A percentile compares a stretch with the other conserved stretches of the same genome.
Evolutionary conservation across 2,888 invertebrate genomes (phyloP).

Genomic region (Andrena bucephala): DNA sequence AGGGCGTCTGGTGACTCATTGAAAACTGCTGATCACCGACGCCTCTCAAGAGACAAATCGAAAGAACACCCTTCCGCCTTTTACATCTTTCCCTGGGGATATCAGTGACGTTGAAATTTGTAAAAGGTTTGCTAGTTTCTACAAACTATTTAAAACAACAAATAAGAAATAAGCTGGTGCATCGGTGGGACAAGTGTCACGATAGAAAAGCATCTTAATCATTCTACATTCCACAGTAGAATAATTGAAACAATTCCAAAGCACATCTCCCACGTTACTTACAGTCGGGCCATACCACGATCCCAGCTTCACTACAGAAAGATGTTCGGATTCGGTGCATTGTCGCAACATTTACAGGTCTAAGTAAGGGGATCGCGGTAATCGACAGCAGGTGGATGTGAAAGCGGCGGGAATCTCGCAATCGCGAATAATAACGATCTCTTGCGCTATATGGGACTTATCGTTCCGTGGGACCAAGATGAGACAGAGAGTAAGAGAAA

Average conservation of each 20-base stretch:
- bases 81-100: background rate
- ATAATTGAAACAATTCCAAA: too few relatives aligned
- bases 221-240: too few relatives aligned
- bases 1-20: conserved; percentile 6
- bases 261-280: too few relatives aligned
- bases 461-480: conserved; percentile 31
- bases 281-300: background rate
- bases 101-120: background rate
- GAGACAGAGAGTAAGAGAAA: conserved; percentile 25
- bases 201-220: too few relatives aligned
- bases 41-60: background rate
- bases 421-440: conserved; percentile 59
- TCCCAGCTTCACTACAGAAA: background rate
- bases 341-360: conserved; percentile 6
- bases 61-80: background rate
- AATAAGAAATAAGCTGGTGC: too few relatives aligned
- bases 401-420: conserved; percentile 42
- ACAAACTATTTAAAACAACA: too few relatives aligned
- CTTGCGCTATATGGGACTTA: conserved; percentile 20
- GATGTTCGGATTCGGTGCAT: background rate
- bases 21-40: conserved; percentile 1
- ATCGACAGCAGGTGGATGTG: conserved; percentile 50
- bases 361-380: conserved; percentile 8
- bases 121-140: background rate
- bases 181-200: too few relatives aligned